A percentile compares a stretch with the other conserved stretches of the same genome.
phyloP scores from a whole-genome alignment of 1,140 invertebrate species.

The Linepithema humile region DNA sequence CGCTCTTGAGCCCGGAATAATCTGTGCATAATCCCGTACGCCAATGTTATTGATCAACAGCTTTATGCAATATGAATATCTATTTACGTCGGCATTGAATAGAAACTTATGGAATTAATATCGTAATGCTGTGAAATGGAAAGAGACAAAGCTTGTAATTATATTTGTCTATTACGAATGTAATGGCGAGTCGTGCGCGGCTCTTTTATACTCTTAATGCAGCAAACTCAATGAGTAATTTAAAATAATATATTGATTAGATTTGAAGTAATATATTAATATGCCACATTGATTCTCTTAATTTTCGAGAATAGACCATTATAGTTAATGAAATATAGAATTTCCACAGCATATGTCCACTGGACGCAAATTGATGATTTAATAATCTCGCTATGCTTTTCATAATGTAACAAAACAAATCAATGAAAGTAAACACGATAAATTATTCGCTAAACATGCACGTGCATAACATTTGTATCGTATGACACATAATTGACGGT shows the following conservation, averaged over 20 bases:
- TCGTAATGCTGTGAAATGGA: not conserved
- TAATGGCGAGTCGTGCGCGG: not conserved
- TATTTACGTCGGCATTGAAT: not conserved
- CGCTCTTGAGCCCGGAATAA: constrained; percentile 12
- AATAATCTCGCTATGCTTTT: not conserved
- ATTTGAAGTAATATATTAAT: constrained; percentile 10
- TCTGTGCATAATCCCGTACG: not conserved
- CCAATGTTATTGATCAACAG: not conserved
- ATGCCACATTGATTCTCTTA: constrained; percentile 1
- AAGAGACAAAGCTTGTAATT: constrained; percentile 17
- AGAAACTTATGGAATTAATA: constrained; percentile 4
- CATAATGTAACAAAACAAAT: constrained; percentile 20
- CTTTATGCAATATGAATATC: constrained; percentile 11
- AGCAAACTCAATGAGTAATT: constrained; percentile 19
- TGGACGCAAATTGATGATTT: not conserved
- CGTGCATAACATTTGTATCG: not conserved
- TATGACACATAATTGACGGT: constrained; percentile 40
- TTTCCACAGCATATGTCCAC: not conserved
- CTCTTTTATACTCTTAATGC: not conserved
- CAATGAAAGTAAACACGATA: constrained; percentile 30
- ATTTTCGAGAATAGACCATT: constrained; percentile 19
- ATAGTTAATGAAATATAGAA: not conserved
- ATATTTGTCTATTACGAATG: not conserved
- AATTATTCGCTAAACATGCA: not conserved
- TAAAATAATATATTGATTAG: not conserved